phyloP scores from a whole-genome alignment of 2,888 invertebrate species.

The Campoplex capitator region DNA sequence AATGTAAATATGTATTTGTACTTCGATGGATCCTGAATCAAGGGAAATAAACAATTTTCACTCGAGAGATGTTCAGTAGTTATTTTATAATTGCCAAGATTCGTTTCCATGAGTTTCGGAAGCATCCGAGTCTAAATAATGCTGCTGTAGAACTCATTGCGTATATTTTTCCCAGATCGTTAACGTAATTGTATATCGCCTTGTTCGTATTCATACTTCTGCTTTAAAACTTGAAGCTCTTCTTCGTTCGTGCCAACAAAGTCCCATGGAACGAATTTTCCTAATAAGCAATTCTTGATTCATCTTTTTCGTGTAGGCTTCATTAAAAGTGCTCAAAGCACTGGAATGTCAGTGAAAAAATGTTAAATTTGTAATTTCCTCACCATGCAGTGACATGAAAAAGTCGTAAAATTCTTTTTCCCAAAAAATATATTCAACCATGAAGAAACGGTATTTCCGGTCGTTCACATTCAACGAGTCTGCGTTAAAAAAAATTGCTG shows the following conservation, averaged over 20 bases:
- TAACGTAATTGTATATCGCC: constrained; percentile 3
- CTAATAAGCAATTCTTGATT: neutral
- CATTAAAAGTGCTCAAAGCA: neutral
- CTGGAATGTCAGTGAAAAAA: neutral
- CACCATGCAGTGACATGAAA: neutral
- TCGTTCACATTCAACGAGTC: neutral
- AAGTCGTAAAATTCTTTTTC: neutral
- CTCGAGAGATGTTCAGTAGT: neutral
- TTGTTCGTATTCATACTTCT: constrained; percentile 7
- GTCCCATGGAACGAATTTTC: neutral
- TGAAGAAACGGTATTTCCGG: neutral
- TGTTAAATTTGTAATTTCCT: neutral
- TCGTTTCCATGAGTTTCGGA: neutral
- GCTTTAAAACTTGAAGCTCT: constrained; percentile 2
- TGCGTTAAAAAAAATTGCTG: neutral
- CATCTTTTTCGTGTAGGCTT: neutral
- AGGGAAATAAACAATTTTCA: constrained; percentile 6
- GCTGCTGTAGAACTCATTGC: constrained; percentile 11
- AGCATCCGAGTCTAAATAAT: neutral
- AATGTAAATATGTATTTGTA: neutral
- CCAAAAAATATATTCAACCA: neutral
- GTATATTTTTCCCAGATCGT: neutral
- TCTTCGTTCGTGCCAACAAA: neutral
- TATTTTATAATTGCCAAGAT: constrained; percentile 27
- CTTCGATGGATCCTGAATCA: neutral